These are phyloP conservation scores for Cettia cetti DNA, from an alignment of 2,113 vertebrate genomes.

Conservation along the genomic window DNA sequence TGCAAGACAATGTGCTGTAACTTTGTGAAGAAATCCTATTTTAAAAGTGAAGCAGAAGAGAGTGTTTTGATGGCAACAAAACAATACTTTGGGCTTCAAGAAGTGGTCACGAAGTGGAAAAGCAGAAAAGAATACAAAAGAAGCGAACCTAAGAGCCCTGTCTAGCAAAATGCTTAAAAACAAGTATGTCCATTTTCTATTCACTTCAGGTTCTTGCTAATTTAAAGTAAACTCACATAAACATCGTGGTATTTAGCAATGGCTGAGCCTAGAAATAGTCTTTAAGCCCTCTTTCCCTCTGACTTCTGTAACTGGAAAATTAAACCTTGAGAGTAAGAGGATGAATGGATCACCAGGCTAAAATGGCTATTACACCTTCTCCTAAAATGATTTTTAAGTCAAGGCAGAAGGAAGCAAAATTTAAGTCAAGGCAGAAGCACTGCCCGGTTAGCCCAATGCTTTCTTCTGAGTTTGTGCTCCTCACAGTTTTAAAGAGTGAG, in stretches of 20 bases:
- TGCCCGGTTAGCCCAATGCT: neutral
- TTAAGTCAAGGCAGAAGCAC: neutral
- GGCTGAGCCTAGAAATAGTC: neutral
- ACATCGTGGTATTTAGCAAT: neutral
- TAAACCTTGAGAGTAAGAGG: neutral
- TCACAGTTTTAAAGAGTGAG: neutral
- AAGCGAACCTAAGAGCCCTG: neutral
- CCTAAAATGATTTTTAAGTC: neutral
- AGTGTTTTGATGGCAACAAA: neutral
- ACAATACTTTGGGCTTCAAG: neutral
- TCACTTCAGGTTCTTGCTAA: neutral
- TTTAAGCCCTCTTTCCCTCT: neutral
- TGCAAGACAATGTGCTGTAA: neutral
- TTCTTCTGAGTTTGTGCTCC: neutral
- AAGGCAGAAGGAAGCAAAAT: neutral
- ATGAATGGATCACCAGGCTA: neutral
- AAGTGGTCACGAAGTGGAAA: neutral
- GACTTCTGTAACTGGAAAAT: neutral
- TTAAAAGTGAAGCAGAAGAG: neutral
- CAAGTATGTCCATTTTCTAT: neutral
- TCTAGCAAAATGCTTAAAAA: neutral
- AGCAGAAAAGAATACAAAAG: neutral
- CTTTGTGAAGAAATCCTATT: neutral
- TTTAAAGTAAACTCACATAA: conserved; percentile 27
- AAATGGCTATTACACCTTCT: neutral